These are phyloP conservation scores for Mungos mungo DNA, from an alignment of 2,113 vertebrate genomes.

Conservation along the genomic window DNA sequence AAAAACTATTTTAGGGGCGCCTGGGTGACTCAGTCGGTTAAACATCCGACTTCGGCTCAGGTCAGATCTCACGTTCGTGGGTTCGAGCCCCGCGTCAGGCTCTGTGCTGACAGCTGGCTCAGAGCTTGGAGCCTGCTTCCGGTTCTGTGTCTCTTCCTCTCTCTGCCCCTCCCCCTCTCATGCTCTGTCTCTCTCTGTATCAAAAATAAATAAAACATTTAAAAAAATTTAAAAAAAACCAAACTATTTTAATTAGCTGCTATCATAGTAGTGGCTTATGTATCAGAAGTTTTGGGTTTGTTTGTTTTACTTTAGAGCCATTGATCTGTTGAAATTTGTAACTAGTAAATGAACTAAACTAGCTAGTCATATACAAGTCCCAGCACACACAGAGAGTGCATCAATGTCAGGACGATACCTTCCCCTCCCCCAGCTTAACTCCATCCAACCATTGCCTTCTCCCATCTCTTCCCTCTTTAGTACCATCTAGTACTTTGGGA, in stretches of 20 bases:
- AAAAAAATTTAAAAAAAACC: too few relatives aligned
- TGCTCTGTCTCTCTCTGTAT: too few relatives aligned
- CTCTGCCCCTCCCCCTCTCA: too few relatives aligned
- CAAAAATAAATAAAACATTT: too few relatives aligned
- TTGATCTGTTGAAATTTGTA: conserved; percentile 17
- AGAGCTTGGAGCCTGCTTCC: too few relatives aligned
- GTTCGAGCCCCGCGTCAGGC: too few relatives aligned
- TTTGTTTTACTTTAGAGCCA: neutral
- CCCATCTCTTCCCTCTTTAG: neutral
- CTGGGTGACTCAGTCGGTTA: too few relatives aligned
- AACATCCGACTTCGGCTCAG: too few relatives aligned
- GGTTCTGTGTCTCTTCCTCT: too few relatives aligned
- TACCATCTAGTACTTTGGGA: neutral
- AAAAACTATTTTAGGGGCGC: neutral
- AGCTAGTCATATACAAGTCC: neutral
- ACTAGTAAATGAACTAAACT: neutral
- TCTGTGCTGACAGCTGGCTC: too few relatives aligned
- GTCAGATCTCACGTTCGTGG: too few relatives aligned
- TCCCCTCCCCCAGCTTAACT: neutral
- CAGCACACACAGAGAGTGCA: neutral
- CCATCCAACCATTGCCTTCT: neutral
- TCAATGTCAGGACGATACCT: accelerated
- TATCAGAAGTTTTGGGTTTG: neutral
- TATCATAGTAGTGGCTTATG: neutral
- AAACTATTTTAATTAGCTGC: neutral